A percentile compares a stretch with the other conserved stretches of the same genome.
phyloP scores from a whole-genome alignment of 2,113 vertebrate genomes.

The Pachyramphus minor region DNA sequence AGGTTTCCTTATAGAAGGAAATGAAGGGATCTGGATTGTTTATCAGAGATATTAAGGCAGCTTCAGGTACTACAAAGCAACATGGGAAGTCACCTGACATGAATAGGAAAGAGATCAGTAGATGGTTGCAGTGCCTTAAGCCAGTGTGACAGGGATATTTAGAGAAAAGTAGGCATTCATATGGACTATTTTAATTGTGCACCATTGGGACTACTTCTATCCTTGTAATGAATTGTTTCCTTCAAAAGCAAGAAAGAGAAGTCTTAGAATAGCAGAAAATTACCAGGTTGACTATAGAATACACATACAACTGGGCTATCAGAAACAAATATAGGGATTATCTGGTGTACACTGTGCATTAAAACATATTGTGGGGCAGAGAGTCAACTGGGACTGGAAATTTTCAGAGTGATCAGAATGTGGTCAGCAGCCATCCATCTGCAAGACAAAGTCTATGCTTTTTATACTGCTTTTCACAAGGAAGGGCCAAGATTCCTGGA shows the following conservation, averaged over 20 bases:
- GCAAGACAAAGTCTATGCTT: not conserved
- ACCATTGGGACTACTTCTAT: not conserved
- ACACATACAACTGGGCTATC: not conserved
- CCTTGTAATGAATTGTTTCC: not conserved
- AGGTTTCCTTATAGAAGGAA: not conserved
- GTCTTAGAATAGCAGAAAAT: not conserved
- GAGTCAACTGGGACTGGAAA: not conserved
- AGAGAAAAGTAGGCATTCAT: not conserved
- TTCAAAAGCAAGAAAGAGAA: not conserved
- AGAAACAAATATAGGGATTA: not conserved
- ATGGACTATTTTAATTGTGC: not conserved
- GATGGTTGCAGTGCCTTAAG: not conserved
- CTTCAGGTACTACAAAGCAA: not conserved
- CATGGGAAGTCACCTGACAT: not conserved
- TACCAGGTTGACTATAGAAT: not conserved
- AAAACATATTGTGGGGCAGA: not conserved
- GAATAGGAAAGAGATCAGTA: not conserved
- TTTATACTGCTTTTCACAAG: not conserved
- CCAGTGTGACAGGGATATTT: not conserved
- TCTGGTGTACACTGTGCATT: not conserved
- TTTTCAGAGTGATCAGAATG: not conserved
- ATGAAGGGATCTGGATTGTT: not conserved
- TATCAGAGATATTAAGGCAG: not conserved
- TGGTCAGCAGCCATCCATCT: not conserved
- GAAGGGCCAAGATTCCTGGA: not conserved